These are phyloP conservation scores for Circaetus cinerascens DNA, from an alignment of 2,113 vertebrate genomes.

Conservation along the genomic window DNA sequence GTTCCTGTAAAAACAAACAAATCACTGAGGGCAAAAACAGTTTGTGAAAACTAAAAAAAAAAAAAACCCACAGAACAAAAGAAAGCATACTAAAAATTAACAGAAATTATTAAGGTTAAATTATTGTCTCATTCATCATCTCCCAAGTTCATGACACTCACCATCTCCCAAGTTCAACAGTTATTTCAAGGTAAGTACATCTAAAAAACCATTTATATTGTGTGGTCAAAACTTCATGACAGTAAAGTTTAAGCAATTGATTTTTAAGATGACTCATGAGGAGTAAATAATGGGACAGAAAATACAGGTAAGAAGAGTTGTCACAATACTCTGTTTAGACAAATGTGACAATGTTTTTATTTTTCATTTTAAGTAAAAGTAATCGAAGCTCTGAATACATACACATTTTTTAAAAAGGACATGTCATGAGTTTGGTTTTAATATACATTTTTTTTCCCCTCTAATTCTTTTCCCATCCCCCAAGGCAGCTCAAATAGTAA, in stretches of 20 bases:
- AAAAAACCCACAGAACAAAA: background rate
- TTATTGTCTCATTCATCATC: background rate
- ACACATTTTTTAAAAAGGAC: background rate
- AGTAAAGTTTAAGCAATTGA: background rate
- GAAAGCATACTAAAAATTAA: background rate
- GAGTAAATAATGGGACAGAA: background rate
- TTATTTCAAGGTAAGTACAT: background rate
- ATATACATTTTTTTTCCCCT: background rate
- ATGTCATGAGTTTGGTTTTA: background rate
- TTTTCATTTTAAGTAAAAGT: background rate
- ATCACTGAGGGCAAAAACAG: background rate
- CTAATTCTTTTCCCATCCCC: background rate
- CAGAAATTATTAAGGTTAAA: background rate
- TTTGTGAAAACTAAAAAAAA: background rate
- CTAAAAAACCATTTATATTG: rapidly evolving
- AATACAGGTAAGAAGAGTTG: background rate
- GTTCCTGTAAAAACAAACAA: background rate
- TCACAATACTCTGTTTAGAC: background rate
- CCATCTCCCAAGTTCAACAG: background rate
- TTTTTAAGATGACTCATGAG: background rate
- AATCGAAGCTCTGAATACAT: background rate
- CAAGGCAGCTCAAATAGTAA: background rate
- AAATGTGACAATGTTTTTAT: background rate
- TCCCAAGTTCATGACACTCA: background rate
- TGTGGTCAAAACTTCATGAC: background rate